These are phyloP conservation scores for Cariama cristata DNA, from an alignment of 2,113 vertebrate genomes.

Conservation along the genomic window DNA sequence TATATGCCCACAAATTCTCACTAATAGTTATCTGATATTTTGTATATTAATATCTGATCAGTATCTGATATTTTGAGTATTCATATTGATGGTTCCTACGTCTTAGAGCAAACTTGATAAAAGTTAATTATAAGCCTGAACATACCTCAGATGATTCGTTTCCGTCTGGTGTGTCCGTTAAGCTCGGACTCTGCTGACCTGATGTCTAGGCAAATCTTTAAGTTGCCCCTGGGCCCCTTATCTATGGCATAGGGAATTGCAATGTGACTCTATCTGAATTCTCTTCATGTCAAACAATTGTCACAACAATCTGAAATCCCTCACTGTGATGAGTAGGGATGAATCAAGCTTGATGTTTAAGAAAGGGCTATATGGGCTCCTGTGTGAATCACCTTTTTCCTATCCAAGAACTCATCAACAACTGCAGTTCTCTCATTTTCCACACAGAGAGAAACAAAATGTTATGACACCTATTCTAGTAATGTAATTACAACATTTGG, in stretches of 20 bases:
- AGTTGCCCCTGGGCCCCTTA: neutral
- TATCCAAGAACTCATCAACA: constrained; percentile 34
- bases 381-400: constrained; percentile 33
- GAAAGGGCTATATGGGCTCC: neutral
- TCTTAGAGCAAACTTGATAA: neutral
- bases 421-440: constrained; percentile 17
- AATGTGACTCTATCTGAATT: neutral
- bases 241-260: neutral
- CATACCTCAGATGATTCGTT: neutral
- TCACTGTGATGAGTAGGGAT: neutral
- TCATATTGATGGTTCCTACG: neutral
- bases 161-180: neutral
- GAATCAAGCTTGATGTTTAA: constrained; percentile 2
- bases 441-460: constrained; percentile 42
- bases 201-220: neutral
- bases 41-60: neutral
- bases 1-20: neutral
- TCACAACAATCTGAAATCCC: constrained; percentile 27
- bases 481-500: constrained; percentile 56
- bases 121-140: neutral
- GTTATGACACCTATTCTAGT: constrained; percentile 49
- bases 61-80: neutral
- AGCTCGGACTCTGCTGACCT: neutral
- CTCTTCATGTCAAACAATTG: neutral
- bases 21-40: neutral